Evolutionary conservation across 1,140 invertebrate genomes (phyloP).

Genomic region (Stratiolaelaps scimitus): DNA sequence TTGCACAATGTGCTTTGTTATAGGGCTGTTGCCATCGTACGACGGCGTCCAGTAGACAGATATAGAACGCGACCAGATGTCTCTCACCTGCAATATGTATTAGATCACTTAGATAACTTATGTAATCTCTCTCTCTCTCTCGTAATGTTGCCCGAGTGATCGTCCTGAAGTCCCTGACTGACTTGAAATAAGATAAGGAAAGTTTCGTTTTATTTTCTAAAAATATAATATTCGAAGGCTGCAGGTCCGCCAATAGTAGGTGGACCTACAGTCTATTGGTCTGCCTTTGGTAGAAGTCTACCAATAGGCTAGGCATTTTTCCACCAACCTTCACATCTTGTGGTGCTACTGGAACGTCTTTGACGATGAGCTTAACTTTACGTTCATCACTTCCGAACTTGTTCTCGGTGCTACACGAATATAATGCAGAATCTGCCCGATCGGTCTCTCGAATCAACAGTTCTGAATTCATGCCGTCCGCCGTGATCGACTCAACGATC

Average conservation of each 20-base stretch:
- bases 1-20: conserved; percentile 76
- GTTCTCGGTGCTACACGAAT: conserved; percentile 86
- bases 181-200: too few relatives aligned
- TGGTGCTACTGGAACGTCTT: conserved; percentile 45
- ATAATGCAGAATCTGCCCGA: conserved; percentile 75
- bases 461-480: conserved; percentile 71
- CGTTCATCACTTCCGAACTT: conserved; percentile 86
- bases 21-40: conserved; percentile 84
- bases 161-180: too few relatives aligned
- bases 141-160: too few relatives aligned
- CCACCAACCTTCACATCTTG: conserved; percentile 35
- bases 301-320: too few relatives aligned
- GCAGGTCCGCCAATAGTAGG: too few relatives aligned
- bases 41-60: conserved; percentile 73
- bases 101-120: too few relatives aligned
- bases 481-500: conserved; percentile 73
- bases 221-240: too few relatives aligned
- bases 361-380: conserved; percentile 85
- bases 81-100: conserved; percentile 35
- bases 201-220: too few relatives aligned
- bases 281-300: too few relatives aligned
- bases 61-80: conserved; percentile 47
- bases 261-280: too few relatives aligned
- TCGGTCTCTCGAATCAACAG: conserved; percentile 77
- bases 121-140: too few relatives aligned